Conservation (phyloP, 2,113 vertebrate genomes). For the Hystrix cristata region DNA sequence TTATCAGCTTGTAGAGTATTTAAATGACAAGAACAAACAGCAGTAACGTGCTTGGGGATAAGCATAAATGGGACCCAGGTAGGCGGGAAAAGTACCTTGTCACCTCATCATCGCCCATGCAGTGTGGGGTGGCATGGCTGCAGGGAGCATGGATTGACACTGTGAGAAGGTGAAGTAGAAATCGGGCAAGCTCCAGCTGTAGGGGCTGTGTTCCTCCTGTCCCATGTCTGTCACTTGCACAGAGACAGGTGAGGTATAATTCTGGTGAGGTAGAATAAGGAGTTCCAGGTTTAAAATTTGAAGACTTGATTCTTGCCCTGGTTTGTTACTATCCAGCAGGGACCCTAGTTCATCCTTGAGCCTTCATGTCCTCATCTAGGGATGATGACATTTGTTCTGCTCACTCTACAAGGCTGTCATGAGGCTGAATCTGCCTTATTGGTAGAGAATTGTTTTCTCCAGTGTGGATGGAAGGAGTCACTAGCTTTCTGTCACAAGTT, state of each 20-base stretch:
- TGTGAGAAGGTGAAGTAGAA: not conserved
- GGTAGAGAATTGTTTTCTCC: not conserved
- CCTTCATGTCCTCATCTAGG: not conserved
- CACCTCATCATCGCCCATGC: rapidly evolving
- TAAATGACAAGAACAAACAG: not conserved
- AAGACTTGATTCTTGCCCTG: not conserved
- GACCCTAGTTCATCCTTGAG: not conserved
- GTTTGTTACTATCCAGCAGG: not conserved
- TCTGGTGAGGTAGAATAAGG: not conserved
- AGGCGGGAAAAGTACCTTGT: not conserved
- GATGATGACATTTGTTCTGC: not conserved
- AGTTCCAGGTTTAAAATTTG: not conserved
- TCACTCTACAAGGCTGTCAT: not conserved
- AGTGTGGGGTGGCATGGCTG: rapidly evolving
- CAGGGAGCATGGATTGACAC: rapidly evolving
- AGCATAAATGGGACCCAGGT: not conserved
- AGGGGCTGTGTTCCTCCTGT: not conserved
- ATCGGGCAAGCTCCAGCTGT: rapidly evolving
- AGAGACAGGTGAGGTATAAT: not conserved
- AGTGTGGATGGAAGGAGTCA: rapidly evolving
- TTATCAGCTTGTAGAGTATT: not conserved
- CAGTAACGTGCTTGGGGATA: not conserved
- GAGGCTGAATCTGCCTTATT: not conserved
- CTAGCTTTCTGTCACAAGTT: not conserved
- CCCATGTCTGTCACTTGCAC: not conserved